Base-by-base conservation (phyloP, 2,888 invertebrate species). In the Anorthoa munda region DNA sequence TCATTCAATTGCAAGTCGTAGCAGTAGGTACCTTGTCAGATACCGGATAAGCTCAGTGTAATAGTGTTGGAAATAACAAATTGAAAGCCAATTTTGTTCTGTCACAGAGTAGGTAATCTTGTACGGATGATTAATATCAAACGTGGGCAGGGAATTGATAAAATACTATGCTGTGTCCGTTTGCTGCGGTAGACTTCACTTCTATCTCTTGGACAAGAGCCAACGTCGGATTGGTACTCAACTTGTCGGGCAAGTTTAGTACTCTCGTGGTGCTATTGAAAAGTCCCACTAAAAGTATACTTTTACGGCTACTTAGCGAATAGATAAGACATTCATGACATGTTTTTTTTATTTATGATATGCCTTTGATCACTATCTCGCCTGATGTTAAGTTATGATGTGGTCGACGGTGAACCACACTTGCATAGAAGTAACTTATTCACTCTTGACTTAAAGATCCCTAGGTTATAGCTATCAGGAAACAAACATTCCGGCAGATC, bases 151-250 rank as follows among this genome's bases (percentile, higher is more conserved):
- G 80, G 81, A 85, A 88, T 89, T 83, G 85, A 86, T 87, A 84
- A 83, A 84, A 75, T 77, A 72, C 75, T 84, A 75, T 82, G 79
- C 87, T 83, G 75, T 84, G 31, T 31, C 82, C 69, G 7, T 86
- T 81, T 71, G 74, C 55, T 78, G 58, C 31, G 39, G 39, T 39
- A 39, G 39, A 86, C 88, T 89, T 88, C 90, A 92, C 90, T 90
- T 93, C 92, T 93, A 92, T 92, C 91, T 88, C 74, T 92, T 93
- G 94, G 94, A 92, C 72, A 76, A 67, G 74, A 84, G 93, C 94
- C 94, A 94, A 89, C 83, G 75, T 83, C 82, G 85, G 87, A 92
- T 90, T 91, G 90, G 89, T 89, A 88, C 90, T 90, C 88, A 86
- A 89, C 85, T 89, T 87, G 84, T 90, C 89, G 83, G 76, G 85